Conservation (phyloP, 2,888 invertebrate genomes). For the Sesia apiformis region DNA sequence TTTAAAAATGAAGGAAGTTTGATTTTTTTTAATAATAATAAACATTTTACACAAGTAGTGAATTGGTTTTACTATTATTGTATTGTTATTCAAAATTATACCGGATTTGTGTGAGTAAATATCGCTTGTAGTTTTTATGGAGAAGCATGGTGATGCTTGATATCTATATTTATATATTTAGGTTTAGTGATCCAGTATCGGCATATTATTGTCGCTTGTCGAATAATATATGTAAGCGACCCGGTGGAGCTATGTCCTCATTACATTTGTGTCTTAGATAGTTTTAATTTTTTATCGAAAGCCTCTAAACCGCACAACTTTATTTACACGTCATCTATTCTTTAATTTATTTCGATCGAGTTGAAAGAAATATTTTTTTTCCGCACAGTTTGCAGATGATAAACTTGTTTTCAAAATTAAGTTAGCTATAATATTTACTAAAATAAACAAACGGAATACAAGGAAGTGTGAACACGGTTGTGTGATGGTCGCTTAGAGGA, state of each 20-base stretch:
- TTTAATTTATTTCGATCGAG: too few species aligned
- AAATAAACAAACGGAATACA: not conserved
- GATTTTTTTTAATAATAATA: too few species aligned
- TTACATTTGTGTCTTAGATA: conserved; percentile 52
- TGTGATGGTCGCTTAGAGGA: not conserved
- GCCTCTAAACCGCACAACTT: conserved; percentile 39
- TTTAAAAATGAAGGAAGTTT: too few species aligned
- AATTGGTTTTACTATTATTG: conserved; percentile 21
- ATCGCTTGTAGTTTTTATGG: conserved; percentile 66
- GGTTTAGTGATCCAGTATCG: conserved; percentile 44
- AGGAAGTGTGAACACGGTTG: not conserved
- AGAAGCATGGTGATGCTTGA: conserved; percentile 59
- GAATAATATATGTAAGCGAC: conserved; percentile 38
- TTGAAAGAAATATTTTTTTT: too few species aligned
- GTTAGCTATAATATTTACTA: not conserved
- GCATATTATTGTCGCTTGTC: conserved; percentile 53
- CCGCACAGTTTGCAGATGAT: too few species aligned
- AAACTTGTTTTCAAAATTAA: too few species aligned
- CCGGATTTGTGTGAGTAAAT: conserved; percentile 62
- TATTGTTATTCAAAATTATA: conserved; percentile 30
- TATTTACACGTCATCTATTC: conserved; percentile 14
- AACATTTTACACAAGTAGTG: conserved; percentile 1
- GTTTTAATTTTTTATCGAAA: conserved; percentile 30
- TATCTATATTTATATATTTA: conserved; percentile 18
- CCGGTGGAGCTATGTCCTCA: conserved; percentile 41